Percentiles rank a stretch among this genome's conserved stretches.
Evolutionary conservation across 2,797 vertebrate genomes (phyloP).

Genomic region (Gephyroberyx darwinii): DNA sequence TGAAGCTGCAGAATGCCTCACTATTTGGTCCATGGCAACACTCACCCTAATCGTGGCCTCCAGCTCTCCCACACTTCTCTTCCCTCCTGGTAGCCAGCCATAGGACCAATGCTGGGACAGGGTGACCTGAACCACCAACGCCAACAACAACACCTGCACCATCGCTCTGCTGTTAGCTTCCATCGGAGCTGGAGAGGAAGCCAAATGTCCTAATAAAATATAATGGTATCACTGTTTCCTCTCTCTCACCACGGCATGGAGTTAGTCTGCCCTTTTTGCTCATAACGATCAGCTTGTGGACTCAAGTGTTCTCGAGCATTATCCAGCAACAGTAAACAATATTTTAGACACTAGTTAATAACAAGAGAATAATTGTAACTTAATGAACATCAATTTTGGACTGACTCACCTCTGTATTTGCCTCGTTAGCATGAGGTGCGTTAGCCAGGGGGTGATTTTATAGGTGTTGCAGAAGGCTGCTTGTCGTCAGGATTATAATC

Average conservation of each 20-base stretch:
- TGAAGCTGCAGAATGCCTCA: conserved; percentile 15
- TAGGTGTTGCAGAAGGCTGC: conserved; percentile 69
- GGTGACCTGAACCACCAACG: conserved; percentile 77
- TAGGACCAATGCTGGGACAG: conserved; percentile 85
- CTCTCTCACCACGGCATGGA: conserved; percentile 28
- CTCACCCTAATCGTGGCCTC: conserved; percentile 82
- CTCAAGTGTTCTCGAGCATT: conserved; percentile 17
- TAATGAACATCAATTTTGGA: conserved; percentile 53
- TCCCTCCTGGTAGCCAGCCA: conserved; percentile 85
- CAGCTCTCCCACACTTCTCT: conserved; percentile 81
- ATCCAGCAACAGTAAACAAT: conserved; percentile 45
- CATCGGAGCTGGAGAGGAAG: conserved; percentile 75
- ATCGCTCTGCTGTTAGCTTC: conserved; percentile 71
- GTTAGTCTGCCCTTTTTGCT: not conserved
- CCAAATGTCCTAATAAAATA: conserved; percentile 52
- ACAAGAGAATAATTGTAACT: conserved; percentile 51
- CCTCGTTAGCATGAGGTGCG: conserved; percentile 72
- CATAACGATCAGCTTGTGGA: not conserved
- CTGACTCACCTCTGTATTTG: conserved; percentile 76
- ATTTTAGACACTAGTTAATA: conserved; percentile 53
- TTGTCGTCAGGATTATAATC: conserved; percentile 78
- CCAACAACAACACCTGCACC: conserved; percentile 80
- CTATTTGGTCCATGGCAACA: not conserved
- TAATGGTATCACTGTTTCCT: conserved; percentile 52
- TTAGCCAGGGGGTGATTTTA: conserved; percentile 73